Percentiles rank a stretch among this genome's conserved stretches.
These are phyloP conservation scores for Drosophila neocordata DNA, from an alignment of 1,140 invertebrate species.

Conservation along the genomic window DNA sequence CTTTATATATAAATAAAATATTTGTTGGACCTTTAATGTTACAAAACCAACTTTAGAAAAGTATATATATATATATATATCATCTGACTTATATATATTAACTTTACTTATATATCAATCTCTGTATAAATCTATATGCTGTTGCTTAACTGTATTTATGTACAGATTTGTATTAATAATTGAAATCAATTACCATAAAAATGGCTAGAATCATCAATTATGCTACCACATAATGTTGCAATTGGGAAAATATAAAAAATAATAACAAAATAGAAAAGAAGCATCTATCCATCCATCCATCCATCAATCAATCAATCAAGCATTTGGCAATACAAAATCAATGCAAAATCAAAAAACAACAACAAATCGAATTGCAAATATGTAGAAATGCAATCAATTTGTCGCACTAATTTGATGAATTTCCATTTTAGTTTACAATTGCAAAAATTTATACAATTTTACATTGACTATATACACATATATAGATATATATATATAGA, in stretches of 20 bases:
- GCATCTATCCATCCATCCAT: background rate
- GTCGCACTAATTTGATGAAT: conserved; percentile 47
- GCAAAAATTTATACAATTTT: conserved; percentile 16
- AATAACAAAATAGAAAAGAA: too few species aligned
- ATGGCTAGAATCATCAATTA: conserved; percentile 40
- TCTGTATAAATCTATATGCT: too few species aligned
- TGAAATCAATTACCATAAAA: conserved; percentile 44
- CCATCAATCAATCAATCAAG: conserved; percentile 47
- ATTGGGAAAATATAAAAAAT: background rate
- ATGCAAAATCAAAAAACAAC: conserved; percentile 20
- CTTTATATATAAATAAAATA: too few species aligned
- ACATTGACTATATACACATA: too few species aligned
- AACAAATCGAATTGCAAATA: too few species aligned
- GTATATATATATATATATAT: too few species aligned
- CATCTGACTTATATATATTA: too few species aligned
- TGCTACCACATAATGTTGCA: conserved; percentile 7
- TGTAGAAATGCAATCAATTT: conserved; percentile 28
- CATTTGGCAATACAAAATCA: conserved; percentile 46
- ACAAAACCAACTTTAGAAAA: too few species aligned
- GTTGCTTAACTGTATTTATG: too few species aligned
- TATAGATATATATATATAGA: too few species aligned
- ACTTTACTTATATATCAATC: too few species aligned
- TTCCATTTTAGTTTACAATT: conserved; percentile 26
- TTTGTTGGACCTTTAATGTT: too few species aligned
- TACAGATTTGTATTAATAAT: conserved; percentile 5